Evolutionary conservation across 2,797 vertebrate genomes (phyloP).

Genomic region (Cuculus canorus): DNA sequence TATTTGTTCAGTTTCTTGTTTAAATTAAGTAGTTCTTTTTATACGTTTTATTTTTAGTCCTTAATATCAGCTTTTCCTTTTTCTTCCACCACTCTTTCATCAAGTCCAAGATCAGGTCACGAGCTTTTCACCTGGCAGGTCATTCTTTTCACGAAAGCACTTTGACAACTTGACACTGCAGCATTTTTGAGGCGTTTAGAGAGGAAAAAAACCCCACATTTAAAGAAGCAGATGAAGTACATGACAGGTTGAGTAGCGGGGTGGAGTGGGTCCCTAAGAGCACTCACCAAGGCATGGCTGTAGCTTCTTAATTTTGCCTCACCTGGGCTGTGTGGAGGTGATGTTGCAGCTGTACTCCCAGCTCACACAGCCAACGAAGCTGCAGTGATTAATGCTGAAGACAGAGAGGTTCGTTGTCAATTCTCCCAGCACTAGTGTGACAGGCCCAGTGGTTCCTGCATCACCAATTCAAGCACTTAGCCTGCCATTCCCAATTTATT

Average conservation of each 20-base stretch:
- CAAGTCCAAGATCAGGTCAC: background rate
- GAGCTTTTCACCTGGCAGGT: background rate
- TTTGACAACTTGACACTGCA: background rate
- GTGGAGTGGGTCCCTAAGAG: background rate
- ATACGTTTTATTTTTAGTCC: background rate
- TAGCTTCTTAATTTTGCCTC: background rate
- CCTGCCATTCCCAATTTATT: constrained; percentile 24
- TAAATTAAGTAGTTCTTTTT: background rate
- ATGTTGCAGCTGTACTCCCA: background rate
- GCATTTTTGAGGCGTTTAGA: background rate
- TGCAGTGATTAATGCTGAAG: background rate
- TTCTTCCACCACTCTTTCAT: background rate
- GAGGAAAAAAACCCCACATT: background rate
- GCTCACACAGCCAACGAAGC: fast-evolving
- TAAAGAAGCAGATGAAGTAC: background rate
- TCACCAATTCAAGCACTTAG: background rate
- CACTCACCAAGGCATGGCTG: background rate
- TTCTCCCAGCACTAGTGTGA: background rate
- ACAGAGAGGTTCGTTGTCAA: background rate
- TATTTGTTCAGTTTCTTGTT: background rate
- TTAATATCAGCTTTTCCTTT: background rate
- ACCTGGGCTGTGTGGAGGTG: background rate
- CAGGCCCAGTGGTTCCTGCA: background rate
- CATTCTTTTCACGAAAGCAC: background rate
- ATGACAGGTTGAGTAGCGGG: background rate